Evolutionary conservation across 2,888 invertebrate species (phyloP), one percentile per base, ranked within the genome.

Genomic region (Diaprepes abbreviatus): DNA sequence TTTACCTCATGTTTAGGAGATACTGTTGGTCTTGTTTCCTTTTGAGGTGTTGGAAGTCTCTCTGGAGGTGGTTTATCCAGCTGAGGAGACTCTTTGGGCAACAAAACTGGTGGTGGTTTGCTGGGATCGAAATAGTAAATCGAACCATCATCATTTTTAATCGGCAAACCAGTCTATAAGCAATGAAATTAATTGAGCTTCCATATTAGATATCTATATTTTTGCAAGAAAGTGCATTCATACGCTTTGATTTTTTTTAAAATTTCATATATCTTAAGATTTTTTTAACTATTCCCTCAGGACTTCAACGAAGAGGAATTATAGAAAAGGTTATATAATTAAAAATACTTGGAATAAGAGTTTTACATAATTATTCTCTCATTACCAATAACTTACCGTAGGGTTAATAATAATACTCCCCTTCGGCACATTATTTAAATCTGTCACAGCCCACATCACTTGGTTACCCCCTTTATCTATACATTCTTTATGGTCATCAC

Each of bases 331-430:
- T n/a, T n/a, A n/a, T n/a, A n/a, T n/a, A n/a, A n/a, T n/a, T n/a
- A n/a, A n/a, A n/a, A n/a, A n/a, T n/a, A n/a, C n/a, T n/a, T n/a
- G n/a, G n/a, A n/a, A n/a, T n/a, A n/a, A n/a, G n/a, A n/a, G n/a
- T n/a, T n/a, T n/a, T n/a, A n/a, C n/a, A n/a, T n/a, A n/a, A n/a
- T n/a, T n/a, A n/a, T n/a, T n/a, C n/a, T n/a, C n/a, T n/a, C n/a
- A n/a, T n/a, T n/a, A n/a, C n/a, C n/a, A n/a, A n/a, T n/a, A 38
- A 59, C 43, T 73, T 77, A 90, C 90, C 86, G 89, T 88, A 19
- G 96, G 96, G 83, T 96, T 93, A 82, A 97, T 94, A 78, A 96
- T 92, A 77, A 96, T 86, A 77, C 95, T 94, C 70, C 96, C 96
- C 64, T 91, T 88, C 57, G 96, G 96, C 70, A 96, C 95, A 74